Evolutionary conservation across 2,888 invertebrate genomes (phyloP), one percentile per base, ranked within the genome.

Genomic region (Gymnocheta viridis): DNA sequence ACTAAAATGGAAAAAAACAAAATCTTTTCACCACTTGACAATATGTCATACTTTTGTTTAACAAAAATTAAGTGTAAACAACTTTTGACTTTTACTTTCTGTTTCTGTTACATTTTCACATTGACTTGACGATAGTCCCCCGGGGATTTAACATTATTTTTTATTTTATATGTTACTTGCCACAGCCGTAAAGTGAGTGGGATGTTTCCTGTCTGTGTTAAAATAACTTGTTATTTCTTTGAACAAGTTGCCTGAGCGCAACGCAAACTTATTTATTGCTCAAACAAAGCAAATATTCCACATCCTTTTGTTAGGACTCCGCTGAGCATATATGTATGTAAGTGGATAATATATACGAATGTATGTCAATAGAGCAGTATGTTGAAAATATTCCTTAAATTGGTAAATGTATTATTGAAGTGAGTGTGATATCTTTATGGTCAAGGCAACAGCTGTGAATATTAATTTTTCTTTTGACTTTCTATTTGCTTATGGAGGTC

Each of bases 91-190:
- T 49, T 69, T 17, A 6, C 29, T 10, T 41, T 49, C 24, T 14
- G 24, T 54, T 19, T 49, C 24, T 14, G 24, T 54, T 19, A 38
- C 12, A 12, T 56, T 62, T 62, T 41, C 17, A 5, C 9, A 44
- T 44, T 27, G 17, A 44, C 10, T 58, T 58, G n/a, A 6, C 60
- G 27, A 22, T 51, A 67, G n/a, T 66, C 49, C 60, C 41, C 76
- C 24, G 60, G 54, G 54, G 62, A 66, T 54, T 66, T 82, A 51
- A 82, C 62, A 69, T 73, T 38, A 79, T 79, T 82, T 79, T 70
- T 69, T 64, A 78, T 76, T 82, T 79, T 70, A 64, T 70, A 58
- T 70, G 76, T 72, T 76, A 82, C 82, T 80, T 82, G 72, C 56
- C 76, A 70, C 70, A 47, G 29, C 7, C 19, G 10, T 51, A 27